Conservation (phyloP, 2,888 invertebrate genomes). For the Lasioglossum marginatum region DNA sequence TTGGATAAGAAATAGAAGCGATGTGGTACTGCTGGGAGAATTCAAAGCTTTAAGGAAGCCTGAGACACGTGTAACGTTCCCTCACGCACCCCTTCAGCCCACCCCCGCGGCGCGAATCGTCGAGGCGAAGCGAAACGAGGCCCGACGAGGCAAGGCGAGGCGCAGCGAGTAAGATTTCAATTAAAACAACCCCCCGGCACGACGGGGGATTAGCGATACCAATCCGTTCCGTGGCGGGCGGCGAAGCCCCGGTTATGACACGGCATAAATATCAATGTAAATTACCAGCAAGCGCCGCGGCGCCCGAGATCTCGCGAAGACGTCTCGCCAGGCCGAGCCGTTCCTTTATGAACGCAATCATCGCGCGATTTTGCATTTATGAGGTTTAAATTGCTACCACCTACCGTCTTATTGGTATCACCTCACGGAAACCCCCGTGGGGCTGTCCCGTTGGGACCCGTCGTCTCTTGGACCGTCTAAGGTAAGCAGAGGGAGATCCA, state of each 20-base stretch:
- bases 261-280: slow-evolving; percentile 85
- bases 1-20: background rate
- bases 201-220: slow-evolving; percentile 83
- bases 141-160: slow-evolving; percentile 62
- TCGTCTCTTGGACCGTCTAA: background rate
- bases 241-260: slow-evolving; percentile 82
- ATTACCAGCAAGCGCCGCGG: slow-evolving; percentile 75
- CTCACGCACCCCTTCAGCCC: slow-evolving; percentile 59
- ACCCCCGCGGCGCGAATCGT: slow-evolving; percentile 31
- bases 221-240: slow-evolving; percentile 78
- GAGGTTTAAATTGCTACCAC: slow-evolving; percentile 77
- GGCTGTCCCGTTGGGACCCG: background rate
- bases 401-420: slow-evolving; percentile 65
- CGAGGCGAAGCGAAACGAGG: slow-evolving; percentile 45
- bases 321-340: slow-evolving; percentile 35
- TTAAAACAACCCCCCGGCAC: slow-evolving; percentile 83
- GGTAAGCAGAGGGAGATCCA: slow-evolving; percentile 1
- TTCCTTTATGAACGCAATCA: slow-evolving; percentile 78
- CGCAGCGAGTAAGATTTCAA: slow-evolving; percentile 83
- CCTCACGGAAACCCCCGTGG: slow-evolving; percentile 33
- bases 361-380: slow-evolving; percentile 78
- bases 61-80: slow-evolving; percentile 68
- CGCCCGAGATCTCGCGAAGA: slow-evolving; percentile 63
- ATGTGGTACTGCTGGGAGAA: background rate
- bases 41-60: background rate